Conservation (phyloP, 2,888 invertebrate species). For the Meghimatium bilineatum region DNA sequence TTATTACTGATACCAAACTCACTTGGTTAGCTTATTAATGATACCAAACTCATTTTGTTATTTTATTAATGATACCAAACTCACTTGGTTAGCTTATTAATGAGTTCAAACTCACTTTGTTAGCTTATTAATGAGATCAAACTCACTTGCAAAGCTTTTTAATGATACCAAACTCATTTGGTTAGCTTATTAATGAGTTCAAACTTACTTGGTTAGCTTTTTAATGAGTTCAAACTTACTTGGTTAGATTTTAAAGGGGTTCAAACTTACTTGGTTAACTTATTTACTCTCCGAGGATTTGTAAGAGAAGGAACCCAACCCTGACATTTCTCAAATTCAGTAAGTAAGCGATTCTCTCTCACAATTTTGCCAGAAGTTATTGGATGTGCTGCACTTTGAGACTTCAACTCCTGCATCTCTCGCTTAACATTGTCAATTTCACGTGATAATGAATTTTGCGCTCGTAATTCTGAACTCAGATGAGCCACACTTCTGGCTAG, state of each 20-base stretch:
- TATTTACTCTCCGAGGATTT: conserved; percentile 90
- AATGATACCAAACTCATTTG: no score
- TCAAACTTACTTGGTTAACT: conserved; percentile 84
- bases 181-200: no score
- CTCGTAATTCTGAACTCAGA: conserved; percentile 92
- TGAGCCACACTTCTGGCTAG: conserved; percentile 92
- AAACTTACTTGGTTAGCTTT: no score
- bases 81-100: no score
- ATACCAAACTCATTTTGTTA: no score
- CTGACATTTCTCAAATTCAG: conserved; percentile 74
- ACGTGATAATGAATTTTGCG: conserved; percentile 90
- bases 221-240: no score
- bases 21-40: no score
- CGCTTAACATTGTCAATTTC: conserved; percentile 91
- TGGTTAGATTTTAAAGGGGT: background rate
- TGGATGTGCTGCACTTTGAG: conserved; percentile 46
- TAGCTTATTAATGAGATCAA: no score
- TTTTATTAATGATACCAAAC: no score
- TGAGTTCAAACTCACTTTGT: no score
- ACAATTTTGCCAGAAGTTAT: conserved; percentile 41
- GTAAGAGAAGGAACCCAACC: conserved; percentile 81
- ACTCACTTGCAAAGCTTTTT: no score
- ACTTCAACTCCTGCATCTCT: conserved; percentile 85
- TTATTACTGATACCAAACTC: no score
- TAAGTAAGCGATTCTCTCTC: conserved; percentile 45